Base-by-base conservation (phyloP, 2,888 invertebrate species). In the Acronicta psi region DNA sequence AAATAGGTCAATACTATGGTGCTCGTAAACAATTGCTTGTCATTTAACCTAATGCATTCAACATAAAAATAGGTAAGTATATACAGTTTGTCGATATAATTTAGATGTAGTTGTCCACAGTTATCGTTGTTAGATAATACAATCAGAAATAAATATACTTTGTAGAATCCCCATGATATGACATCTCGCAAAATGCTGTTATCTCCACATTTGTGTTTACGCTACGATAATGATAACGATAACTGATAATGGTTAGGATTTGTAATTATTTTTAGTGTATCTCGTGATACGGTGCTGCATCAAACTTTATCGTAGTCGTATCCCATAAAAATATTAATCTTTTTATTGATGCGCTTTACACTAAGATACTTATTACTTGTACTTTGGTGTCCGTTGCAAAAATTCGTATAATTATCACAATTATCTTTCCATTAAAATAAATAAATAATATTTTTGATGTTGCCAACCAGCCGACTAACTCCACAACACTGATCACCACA, bases 101-200 rank as follows among this genome's bases (percentile, higher is more conserved):
- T 73, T 72, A 76, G 61, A 69, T 70, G 65, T 61, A 65, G 68
- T 69, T 62, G 71, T 72, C 69, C 72, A 68, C 70, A 59, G 69
- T 79, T 84, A 86, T 85, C 83, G 72, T 71, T 58, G 63, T 65
- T 60, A 82, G 87, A 89, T 88, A 90, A 75, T 76, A 74, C 83
- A 89, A 89, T 89, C 88, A 86, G 69, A 87, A 88, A 87, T 82
- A 86, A 89, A 87, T 85, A 89, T 78, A 84, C 85, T 85, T 73
- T 83, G 81, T 79, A 75, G 71, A 80, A 74, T 83, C 77, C 83
- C 80, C 75, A 82, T 83, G 85, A 89, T 85, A 85, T 80, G 84
- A 73, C 87, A 90, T 91, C 88, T 89, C 87, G 79, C 84, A 85
- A 88, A 89, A 88, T 73, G 69, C 57, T 79, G 69, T 61, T 90